Conservation (phyloP, 2,113 vertebrate genomes). For the Fukomys damarensis region DNA sequence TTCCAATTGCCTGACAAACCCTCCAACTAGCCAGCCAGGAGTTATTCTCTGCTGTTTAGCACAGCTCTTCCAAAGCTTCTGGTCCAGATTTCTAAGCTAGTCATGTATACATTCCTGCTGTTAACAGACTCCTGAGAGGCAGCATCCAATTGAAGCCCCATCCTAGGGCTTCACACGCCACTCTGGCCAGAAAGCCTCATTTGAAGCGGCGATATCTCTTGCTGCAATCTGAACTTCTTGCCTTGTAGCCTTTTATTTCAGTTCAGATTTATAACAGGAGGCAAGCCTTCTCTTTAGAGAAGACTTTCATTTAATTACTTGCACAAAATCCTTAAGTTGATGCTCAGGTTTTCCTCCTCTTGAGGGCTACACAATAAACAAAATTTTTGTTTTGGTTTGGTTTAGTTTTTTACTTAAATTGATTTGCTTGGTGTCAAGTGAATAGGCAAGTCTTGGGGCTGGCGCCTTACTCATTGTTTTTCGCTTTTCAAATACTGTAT, state of each 20-base stretch:
- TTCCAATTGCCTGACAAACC: constrained; percentile 16
- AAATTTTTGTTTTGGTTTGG: not conserved
- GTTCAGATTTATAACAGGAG: not conserved
- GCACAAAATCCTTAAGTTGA: constrained; percentile 20
- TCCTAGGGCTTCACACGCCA: not conserved
- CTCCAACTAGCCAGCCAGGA: constrained; percentile 20
- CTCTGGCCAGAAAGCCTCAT: constrained; percentile 27
- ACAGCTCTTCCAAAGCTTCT: constrained; percentile 45
- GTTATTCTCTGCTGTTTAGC: constrained; percentile 50
- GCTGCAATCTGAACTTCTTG: constrained; percentile 38
- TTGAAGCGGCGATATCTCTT: not conserved
- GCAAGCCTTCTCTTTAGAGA: not conserved
- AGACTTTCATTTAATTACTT: constrained; percentile 54
- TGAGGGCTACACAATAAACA: not conserved
- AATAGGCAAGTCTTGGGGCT: constrained; percentile 26
- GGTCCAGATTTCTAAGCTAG: not conserved
- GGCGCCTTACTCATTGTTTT: constrained; percentile 8
- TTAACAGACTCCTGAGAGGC: not conserved
- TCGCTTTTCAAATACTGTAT: not conserved
- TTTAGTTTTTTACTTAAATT: not conserved
- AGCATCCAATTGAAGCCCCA: not conserved
- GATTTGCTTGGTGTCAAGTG: constrained; percentile 26
- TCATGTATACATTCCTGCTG: not conserved
- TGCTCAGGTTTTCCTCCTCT: not conserved
- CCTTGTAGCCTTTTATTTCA: not conserved